These are phyloP conservation scores for Ara ararauna DNA, from an alignment of 2,797 vertebrate genomes.

Conservation along the genomic window DNA sequence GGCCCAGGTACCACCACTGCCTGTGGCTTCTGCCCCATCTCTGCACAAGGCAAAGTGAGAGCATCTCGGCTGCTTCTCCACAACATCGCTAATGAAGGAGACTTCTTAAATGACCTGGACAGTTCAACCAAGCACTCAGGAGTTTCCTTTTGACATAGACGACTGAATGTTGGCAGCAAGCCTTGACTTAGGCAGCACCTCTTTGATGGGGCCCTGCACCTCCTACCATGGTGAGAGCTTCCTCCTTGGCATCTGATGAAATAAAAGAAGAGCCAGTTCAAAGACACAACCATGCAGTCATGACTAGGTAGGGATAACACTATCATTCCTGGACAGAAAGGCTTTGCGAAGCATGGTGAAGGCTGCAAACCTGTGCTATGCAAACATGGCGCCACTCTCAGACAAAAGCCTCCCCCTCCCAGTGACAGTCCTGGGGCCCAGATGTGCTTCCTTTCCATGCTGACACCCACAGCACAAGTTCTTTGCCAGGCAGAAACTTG, in stretches of 20 bases:
- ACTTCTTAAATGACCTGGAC: background rate
- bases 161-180: background rate
- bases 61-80: rapidly evolving
- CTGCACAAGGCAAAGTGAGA: background rate
- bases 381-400: background rate
- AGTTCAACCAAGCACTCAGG: background rate
- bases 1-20: background rate
- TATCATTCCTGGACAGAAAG: background rate
- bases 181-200: background rate
- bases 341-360: background rate
- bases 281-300: background rate
- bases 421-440: background rate
- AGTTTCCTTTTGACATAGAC: background rate
- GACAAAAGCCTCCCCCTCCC: background rate
- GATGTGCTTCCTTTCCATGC: background rate
- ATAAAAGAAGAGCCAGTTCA: background rate
- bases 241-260: background rate
- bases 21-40: rapidly evolving
- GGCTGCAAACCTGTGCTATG: background rate
- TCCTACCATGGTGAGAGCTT: background rate
- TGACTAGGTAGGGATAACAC: background rate
- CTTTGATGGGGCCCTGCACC: background rate
- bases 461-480: background rate
- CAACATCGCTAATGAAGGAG: background rate
- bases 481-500: background rate